Percentiles rank a stretch among this genome's conserved stretches.
These are phyloP conservation scores for Ptilodon capucinus DNA, from an alignment of 2,888 invertebrate genomes.

Conservation along the genomic window DNA sequence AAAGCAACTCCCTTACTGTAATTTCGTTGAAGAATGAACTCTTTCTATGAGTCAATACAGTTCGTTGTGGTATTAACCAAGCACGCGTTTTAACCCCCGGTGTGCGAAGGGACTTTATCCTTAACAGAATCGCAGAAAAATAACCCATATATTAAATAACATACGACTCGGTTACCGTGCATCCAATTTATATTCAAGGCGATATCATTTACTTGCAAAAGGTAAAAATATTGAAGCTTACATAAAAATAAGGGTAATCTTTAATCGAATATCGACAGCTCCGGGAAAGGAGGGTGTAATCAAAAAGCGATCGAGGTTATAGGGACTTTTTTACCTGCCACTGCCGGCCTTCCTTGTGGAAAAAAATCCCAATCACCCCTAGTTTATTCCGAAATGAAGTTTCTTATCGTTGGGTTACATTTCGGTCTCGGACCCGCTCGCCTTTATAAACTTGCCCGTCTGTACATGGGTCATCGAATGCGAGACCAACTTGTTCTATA, in stretches of 20 bases:
- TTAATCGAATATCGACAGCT: constrained; percentile 32
- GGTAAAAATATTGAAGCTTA: constrained; percentile 21
- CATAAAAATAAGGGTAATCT: constrained; percentile 29
- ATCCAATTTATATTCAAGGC: constrained; percentile 9
- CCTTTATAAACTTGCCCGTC: too few relatives aligned
- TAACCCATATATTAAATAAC: background rate
- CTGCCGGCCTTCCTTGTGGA: constrained; percentile 13
- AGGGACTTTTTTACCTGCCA: constrained; percentile 37
- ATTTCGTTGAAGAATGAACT: too few relatives aligned
- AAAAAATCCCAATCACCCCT: background rate
- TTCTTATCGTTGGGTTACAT: constrained; percentile 4
- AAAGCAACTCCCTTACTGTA: too few relatives aligned
- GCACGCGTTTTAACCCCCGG: too few relatives aligned
- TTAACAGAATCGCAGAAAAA: background rate
- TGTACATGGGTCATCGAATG: too few relatives aligned
- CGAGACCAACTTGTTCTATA: too few relatives aligned
- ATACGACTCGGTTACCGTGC: constrained; percentile 2
- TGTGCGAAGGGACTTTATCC: too few relatives aligned
- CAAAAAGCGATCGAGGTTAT: constrained; percentile 47
- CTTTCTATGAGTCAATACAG: too few relatives aligned
- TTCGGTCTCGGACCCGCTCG: too few relatives aligned
- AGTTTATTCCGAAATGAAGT: constrained; percentile 6
- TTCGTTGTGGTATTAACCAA: too few relatives aligned
- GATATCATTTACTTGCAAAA: constrained; percentile 11
- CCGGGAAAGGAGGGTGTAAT: constrained; percentile 35